Evolutionary conservation across 2,797 vertebrate genomes (phyloP), one percentile per base, ranked within the genome.

Genomic region (Pangasius sanitwongsei): DNA sequence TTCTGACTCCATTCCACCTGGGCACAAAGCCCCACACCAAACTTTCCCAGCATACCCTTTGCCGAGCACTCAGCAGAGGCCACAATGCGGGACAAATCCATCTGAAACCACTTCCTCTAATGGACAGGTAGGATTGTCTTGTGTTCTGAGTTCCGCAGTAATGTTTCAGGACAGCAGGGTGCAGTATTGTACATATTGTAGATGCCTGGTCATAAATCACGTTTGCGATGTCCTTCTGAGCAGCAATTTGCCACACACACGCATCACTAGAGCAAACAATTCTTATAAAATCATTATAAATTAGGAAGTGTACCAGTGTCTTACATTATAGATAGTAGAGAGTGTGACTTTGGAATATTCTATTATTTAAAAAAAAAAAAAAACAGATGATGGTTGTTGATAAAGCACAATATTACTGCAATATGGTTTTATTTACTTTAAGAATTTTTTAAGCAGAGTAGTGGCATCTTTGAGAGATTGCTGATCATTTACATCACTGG

Each of bases 1-100:
- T 94, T 99, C 98, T 0, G 98, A 99, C 95, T 98, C 98, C 1
- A 93, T 96, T 25, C 95, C 97, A 77, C 97, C 97, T 93, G 95
- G 95, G 75, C 94, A 95, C 4, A 96, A 97, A 85, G 93, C 63
- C 12, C 81, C 25, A 28, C 65, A 67, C 2, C 69, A 88, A 59
- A 23, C 57, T 6, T 89, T 88, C 44, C 81, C 89, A 4, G 34
- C 50, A 23, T 88, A 57, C 44, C 13, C 88, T 34, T 53, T 78
- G 31, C 80, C 57, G 1, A 57, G 72, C 20, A 25, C 84, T 48
- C 82, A 57, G 23, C 85, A 85, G 31, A 90, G 70, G 86, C 75
- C 59, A 7, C 85, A 85, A 44, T 70, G 37, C 16, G 83, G 70
- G 28, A 44, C 53, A 23, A 87, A 70, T 48, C 18, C 50, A 3